Evolutionary conservation across 2,797 vertebrate species (phyloP), one percentile per base, ranked within the genome.

Genomic region (Meda fulgida): DNA sequence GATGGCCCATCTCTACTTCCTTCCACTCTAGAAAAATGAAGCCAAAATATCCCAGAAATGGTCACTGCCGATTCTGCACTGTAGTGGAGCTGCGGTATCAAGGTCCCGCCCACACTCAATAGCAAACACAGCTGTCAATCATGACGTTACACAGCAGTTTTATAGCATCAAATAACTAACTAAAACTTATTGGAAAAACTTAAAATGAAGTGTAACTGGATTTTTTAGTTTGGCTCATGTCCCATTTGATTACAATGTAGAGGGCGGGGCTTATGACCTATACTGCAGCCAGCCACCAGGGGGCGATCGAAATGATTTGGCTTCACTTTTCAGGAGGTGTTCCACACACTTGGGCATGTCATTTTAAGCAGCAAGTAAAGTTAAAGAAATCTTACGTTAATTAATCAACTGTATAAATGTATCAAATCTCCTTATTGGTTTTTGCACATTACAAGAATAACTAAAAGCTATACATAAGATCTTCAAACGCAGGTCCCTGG

Each of bases 401-500:
- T n/a, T n/a, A n/a, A n/a, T n/a, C 29, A 6, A 14, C n/a, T 29
- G 13, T 7, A 16, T 63, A 63, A 60, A 60, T 60, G n/a, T 26
- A 60, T 60, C n/a, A 11, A 26, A 63, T 63, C 13, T 0, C 26
- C 5, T 0, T 60, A 60, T 13, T 63, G 11, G 2, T 29, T 26
- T 63, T 63, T 63, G 4, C 58, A 26, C n/a, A 63, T 26, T 7
- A 16, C n/a, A 16, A 63, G 5, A 63, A 63, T 29, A 63, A 63
- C n/a, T 63, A 63, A 63, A 26, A 29, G 58, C 58, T 29, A 29
- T 29, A 16, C 60, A 65, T 26, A 4, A 10, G 5, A 19, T 77
- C 21, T 67, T n/a, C 16, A 8, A n/a, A 31, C 29, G 71, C 89
- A 99, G 98, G 95, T 99, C 87, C 94, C 92, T 72, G 98, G 98